Conservation (phyloP, 2,113 vertebrate genomes). For the Etheostoma spectabile region DNA sequence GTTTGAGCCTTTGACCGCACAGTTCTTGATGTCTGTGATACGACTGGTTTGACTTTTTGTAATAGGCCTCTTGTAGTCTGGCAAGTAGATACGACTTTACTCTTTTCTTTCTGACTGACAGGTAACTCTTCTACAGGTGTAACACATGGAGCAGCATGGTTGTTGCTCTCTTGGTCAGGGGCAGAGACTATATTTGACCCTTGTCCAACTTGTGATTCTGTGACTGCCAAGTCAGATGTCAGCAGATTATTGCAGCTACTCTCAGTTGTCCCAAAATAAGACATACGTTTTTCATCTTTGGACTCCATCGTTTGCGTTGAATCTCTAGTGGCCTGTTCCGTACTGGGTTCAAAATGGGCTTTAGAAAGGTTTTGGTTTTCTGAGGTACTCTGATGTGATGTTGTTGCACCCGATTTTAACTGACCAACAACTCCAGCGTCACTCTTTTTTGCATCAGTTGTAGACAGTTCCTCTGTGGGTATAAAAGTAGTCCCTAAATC, state of each 20-base stretch:
- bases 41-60: constrained; percentile 40
- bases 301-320: background rate
- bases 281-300: background rate
- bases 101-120: background rate
- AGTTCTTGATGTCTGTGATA: constrained; percentile 28
- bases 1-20: constrained; percentile 15
- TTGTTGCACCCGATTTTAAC: no score
- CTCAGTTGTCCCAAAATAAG: background rate
- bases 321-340: no score
- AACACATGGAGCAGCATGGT: background rate
- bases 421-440: background rate
- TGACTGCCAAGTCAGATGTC: background rate
- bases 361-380: no score
- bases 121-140: constrained; percentile 8
- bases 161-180: background rate
- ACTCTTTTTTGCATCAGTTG: background rate
- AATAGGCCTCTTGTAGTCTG: background rate
- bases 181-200: background rate
- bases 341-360: no score
- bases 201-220: constrained; percentile 11
- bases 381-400: no score
- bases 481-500: constrained; percentile 11
- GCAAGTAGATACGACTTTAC: background rate
- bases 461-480: constrained; percentile 11
- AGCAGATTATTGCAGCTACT: background rate